phyloP scores from a whole-genome alignment of 37 sponge, comb jelly and placozoan genomes.

The Geodia barretti region DNA sequence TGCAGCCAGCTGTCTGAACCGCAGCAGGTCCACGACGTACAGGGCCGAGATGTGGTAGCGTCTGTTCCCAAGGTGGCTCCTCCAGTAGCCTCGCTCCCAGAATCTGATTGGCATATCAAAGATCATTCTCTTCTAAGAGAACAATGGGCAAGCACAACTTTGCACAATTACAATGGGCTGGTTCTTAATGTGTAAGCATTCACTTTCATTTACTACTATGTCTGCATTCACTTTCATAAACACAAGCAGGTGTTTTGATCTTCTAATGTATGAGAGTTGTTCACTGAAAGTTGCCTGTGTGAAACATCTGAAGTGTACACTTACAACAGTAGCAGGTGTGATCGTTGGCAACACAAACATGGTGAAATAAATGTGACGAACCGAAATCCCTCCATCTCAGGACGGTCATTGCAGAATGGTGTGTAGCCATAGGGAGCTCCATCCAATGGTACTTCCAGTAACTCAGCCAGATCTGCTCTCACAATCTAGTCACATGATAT shows the following conservation, averaged over 20 bases:
- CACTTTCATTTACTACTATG: too few relatives aligned
- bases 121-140: background rate
- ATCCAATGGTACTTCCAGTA: slow-evolving; percentile 83
- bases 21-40: slow-evolving; percentile 88
- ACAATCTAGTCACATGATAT: slow-evolving; percentile 67
- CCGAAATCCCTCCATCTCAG: slow-evolving; percentile 98
- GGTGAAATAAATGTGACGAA: too few relatives aligned
- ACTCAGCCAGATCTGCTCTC: slow-evolving; percentile 87
- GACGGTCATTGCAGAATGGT: slow-evolving; percentile 91
- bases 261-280: too few relatives aligned
- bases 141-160: background rate
- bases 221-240: too few relatives aligned
- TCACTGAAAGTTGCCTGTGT: too few relatives aligned
- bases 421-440: slow-evolving; percentile 98
- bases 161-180: too few relatives aligned
- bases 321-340: too few relatives aligned
- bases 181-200: too few relatives aligned
- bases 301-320: too few relatives aligned
- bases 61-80: slow-evolving; percentile 83
- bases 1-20: slow-evolving; percentile 90
- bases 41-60: slow-evolving; percentile 95
- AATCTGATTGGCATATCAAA: slow-evolving; percentile 69
- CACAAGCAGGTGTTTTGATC: too few relatives aligned
- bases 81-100: slow-evolving; percentile 98
- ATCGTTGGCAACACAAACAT: too few relatives aligned